Evolutionary conservation across 2,888 invertebrate genomes (phyloP).

Genomic region (Oscheius myriophilus): DNA sequence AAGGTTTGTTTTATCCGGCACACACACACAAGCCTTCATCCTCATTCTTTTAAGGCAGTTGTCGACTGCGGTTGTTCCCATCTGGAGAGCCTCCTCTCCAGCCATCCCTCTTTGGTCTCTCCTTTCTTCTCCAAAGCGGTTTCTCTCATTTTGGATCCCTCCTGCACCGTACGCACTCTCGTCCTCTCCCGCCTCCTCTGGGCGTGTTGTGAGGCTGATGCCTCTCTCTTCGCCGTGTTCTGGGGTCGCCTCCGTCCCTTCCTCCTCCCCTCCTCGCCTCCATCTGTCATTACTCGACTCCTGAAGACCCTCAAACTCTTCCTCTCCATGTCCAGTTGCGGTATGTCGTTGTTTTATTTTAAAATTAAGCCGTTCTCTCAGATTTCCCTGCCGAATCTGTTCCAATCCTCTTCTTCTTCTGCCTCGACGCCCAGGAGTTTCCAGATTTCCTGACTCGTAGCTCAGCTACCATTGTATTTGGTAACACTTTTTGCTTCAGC

Average conservation of each 20-base stretch:
- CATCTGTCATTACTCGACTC: conserved; percentile 12
- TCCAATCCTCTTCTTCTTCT: conserved; percentile 20
- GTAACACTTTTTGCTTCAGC: not conserved
- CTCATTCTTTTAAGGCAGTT: conserved; percentile 14
- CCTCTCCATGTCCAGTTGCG: conserved; percentile 24
- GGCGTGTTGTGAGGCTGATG: conserved; percentile 11
- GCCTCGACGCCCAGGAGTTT: conserved; percentile 20
- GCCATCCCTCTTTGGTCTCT: not conserved
- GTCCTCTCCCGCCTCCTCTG: conserved; percentile 28
- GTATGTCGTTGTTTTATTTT: conserved; percentile 8
- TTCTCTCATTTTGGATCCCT: not conserved
- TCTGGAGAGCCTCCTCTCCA: conserved; percentile 13
- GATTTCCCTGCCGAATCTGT: conserved; percentile 6
- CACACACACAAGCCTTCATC: not conserved
- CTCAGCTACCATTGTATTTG: conserved; percentile 31
- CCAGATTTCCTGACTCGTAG: conserved; percentile 24
- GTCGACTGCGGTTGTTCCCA: conserved; percentile 29
- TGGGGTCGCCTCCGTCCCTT: conserved; percentile 2
- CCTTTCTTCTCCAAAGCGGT: not conserved
- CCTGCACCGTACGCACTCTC: conserved; percentile 16
- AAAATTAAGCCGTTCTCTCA: conserved; percentile 1
- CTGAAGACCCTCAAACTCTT: conserved; percentile 29
- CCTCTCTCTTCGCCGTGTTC: conserved; percentile 2
- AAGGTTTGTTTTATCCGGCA: conserved; percentile 11
- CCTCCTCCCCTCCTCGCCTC: not conserved